These are phyloP conservation scores for Acheta domesticus DNA, from an alignment of 2,888 invertebrate species.

Conservation along the genomic window DNA sequence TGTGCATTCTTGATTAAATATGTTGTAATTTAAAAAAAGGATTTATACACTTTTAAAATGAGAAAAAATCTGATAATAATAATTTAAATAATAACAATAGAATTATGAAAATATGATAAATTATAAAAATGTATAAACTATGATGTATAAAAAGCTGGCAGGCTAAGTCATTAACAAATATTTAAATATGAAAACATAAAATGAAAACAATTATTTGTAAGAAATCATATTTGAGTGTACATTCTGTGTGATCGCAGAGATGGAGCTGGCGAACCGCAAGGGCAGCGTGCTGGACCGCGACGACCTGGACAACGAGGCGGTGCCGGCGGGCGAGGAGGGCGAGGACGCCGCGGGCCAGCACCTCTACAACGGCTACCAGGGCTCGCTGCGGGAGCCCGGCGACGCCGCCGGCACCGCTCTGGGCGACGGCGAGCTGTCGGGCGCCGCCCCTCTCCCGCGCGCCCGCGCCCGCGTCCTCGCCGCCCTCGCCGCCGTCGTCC, in stretches of 20 bases:
- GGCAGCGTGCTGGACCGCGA: conserved; percentile 37
- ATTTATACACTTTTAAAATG: no score
- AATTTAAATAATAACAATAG: no score
- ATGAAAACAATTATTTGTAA: no score
- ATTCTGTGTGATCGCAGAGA: conserved; percentile 36
- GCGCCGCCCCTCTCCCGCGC: not conserved
- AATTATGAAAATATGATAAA: no score
- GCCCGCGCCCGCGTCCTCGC: conserved; percentile 27
- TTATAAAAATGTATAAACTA: no score
- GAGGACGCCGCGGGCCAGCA: conserved; percentile 35
- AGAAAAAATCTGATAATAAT: no score
- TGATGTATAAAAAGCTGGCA: no score
- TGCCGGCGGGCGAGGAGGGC: conserved; percentile 32
- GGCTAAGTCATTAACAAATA: no score
- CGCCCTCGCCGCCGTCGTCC: not conserved
- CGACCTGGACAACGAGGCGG: conserved; percentile 35
- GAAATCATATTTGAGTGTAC: no score
- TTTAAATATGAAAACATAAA: no score
- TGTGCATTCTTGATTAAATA: no score
- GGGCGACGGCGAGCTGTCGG: conserved; percentile 22
- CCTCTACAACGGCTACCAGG: conserved; percentile 39
- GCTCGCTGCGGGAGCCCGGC: conserved; percentile 39
- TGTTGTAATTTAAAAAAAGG: no score
- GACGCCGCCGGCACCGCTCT: conserved; percentile 26
- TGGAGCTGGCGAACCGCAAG: conserved; percentile 39